Evolutionary conservation across 2,113 vertebrate genomes (phyloP).

Genomic region (Cyphomyrus plagiostoma): DNA sequence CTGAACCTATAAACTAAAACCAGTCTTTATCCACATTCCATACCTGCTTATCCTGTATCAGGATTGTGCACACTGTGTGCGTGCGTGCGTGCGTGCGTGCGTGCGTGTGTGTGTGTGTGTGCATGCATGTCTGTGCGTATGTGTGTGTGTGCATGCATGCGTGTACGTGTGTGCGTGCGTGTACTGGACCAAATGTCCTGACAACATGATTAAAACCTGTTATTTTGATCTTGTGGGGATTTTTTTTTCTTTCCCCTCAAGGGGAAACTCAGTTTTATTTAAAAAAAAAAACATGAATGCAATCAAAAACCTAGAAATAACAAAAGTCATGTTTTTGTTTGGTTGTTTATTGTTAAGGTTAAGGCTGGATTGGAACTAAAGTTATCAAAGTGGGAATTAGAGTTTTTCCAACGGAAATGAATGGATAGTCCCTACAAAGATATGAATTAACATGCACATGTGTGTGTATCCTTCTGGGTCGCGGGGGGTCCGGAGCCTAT

Average conservation of each 20-base stretch:
- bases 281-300: background rate
- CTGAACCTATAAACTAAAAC: background rate
- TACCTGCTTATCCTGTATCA: background rate
- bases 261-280: background rate
- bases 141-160: too few relatives aligned
- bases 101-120: background rate
- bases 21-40: background rate
- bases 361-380: background rate
- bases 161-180: background rate
- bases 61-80: background rate
- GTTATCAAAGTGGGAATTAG: background rate
- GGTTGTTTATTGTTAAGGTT: background rate
- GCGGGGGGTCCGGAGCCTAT: too few relatives aligned
- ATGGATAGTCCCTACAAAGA: background rate
- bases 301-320: background rate
- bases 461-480: too few relatives aligned
- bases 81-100: too few relatives aligned
- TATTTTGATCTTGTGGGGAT: background rate
- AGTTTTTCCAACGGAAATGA: background rate
- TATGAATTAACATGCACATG: background rate
- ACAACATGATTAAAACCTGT: background rate
- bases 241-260: background rate
- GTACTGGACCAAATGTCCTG: background rate
- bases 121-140: too few relatives aligned
- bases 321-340: background rate